Evolutionary conservation across 1,140 invertebrate species (phyloP).

Genomic region (Drosophila sucinea): DNA sequence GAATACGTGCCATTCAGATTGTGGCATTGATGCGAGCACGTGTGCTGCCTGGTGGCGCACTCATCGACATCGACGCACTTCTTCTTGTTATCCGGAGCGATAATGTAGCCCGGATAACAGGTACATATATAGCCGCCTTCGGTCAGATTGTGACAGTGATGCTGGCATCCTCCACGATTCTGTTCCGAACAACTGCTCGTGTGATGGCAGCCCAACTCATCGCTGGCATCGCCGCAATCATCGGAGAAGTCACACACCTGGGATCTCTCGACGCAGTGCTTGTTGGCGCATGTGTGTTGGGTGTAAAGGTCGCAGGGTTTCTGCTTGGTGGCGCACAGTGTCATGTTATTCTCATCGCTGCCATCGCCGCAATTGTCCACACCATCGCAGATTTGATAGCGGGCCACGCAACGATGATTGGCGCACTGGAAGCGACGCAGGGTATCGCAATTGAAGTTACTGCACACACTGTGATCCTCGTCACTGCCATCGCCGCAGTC

Average conservation of each 20-base stretch:
- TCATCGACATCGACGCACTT: slow-evolving; percentile 95
- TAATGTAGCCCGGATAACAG: slow-evolving; percentile 93
- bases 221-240: slow-evolving; percentile 89
- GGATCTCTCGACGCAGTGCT: slow-evolving; percentile 91
- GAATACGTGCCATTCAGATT: slow-evolving; percentile 96
- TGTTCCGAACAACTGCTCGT: slow-evolving; percentile 88
- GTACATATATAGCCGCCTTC: slow-evolving; percentile 94
- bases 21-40: slow-evolving; percentile 95
- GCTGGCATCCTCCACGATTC: slow-evolving; percentile 94
- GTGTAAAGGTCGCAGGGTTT: slow-evolving; percentile 89
- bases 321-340: slow-evolving; percentile 89
- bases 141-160: slow-evolving; percentile 94
- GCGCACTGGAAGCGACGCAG: slow-evolving; percentile 92
- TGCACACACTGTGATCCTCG: slow-evolving; percentile 91
- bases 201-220: slow-evolving; percentile 95
- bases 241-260: slow-evolving; percentile 90
- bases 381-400: slow-evolving; percentile 88
- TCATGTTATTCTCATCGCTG: slow-evolving; percentile 96
- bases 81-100: slow-evolving; percentile 89
- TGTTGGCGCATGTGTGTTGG: slow-evolving; percentile 96
- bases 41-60: slow-evolving; percentile 91
- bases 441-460: slow-evolving; percentile 92
- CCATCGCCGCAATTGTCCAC: slow-evolving; percentile 96
- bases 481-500: slow-evolving; percentile 97
- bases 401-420: slow-evolving; percentile 94